Evolutionary conservation across 2,797 vertebrate genomes (phyloP).

Genomic region (Megalops cyprinoides): DNA sequence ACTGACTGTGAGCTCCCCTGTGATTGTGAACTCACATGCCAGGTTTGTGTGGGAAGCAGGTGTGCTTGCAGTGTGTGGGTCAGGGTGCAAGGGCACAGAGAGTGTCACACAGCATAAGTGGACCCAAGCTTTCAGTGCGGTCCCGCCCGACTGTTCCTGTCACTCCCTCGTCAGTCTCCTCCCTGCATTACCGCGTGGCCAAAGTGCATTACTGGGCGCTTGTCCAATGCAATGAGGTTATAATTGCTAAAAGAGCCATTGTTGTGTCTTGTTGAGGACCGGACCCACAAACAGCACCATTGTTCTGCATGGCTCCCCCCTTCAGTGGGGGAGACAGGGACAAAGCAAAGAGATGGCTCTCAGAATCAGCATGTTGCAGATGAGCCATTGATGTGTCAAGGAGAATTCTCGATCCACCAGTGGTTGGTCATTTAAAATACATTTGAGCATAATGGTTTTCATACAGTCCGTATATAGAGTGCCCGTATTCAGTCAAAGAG

Average conservation of each 20-base stretch:
- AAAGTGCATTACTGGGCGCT: conserved; percentile 65
- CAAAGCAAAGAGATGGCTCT: not conserved
- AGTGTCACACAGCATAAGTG: no score
- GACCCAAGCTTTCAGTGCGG: no score
- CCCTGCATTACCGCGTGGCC: conserved; percentile 39
- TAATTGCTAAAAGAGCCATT: conserved; percentile 68
- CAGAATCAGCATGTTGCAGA: conserved; percentile 41
- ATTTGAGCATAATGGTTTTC: no score
- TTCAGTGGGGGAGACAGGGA: conserved; percentile 45
- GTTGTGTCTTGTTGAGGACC: conserved; percentile 59
- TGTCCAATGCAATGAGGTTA: conserved; percentile 62
- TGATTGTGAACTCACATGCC: no score
- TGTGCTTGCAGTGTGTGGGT: not conserved
- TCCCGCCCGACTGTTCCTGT: not conserved
- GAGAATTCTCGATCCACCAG: no score
- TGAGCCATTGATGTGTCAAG: not conserved
- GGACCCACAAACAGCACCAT: conserved; percentile 65
- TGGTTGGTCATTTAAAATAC: no score
- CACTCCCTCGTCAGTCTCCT: not conserved
- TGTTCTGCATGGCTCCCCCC: conserved; percentile 53
- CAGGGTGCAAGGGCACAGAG: no score
- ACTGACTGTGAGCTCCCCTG: no score
- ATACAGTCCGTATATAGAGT: no score
- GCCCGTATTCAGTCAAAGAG: not conserved
- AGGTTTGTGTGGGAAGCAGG: no score